Percentiles rank a stretch among this genome's conserved stretches.
phyloP scores from a whole-genome alignment of 2,797 vertebrate species.

The Gobio occitaniae region DNA sequence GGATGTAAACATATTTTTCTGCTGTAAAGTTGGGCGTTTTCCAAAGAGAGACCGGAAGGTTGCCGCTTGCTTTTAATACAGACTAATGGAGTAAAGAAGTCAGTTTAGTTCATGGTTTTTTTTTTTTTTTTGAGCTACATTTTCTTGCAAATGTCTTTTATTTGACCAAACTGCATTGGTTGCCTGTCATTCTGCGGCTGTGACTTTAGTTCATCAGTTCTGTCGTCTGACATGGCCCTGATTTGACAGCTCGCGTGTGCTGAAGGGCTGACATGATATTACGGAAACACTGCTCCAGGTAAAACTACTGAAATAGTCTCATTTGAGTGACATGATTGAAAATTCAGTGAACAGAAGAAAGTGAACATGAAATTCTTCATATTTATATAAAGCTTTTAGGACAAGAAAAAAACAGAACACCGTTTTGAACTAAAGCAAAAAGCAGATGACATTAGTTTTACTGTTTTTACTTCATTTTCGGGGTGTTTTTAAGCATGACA shows the following conservation, averaged over 20 bases:
- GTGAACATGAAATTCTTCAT: conserved; percentile 1
- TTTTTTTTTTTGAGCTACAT: neutral
- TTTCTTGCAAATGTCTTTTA: conserved; percentile 1
- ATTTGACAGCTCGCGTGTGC: conserved; percentile 42
- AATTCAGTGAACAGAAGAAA: conserved; percentile 33
- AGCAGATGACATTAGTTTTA: conserved; percentile 4
- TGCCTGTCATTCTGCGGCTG: conserved; percentile 10
- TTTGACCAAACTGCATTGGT: neutral
- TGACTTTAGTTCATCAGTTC: conserved; percentile 6
- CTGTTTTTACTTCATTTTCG: neutral
- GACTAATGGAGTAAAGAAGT: neutral
- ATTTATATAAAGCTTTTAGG: conserved; percentile 14
- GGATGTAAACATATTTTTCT: too few relatives aligned
- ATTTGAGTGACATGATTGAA: conserved; percentile 47
- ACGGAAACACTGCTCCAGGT: conserved; percentile 44
- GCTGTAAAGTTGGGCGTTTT: too few relatives aligned
- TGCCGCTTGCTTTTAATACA: neutral
- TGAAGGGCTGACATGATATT: conserved; percentile 45
- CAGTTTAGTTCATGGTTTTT: neutral
- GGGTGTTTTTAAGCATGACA: neutral
- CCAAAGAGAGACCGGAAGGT: too few relatives aligned
- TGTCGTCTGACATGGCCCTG: conserved; percentile 7
- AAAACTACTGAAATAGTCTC: conserved; percentile 35
- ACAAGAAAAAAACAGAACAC: neutral
- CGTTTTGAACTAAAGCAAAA: conserved; percentile 10